phyloP scores from a whole-genome alignment of 2,888 invertebrate species.

The Cephus pulcher region DNA sequence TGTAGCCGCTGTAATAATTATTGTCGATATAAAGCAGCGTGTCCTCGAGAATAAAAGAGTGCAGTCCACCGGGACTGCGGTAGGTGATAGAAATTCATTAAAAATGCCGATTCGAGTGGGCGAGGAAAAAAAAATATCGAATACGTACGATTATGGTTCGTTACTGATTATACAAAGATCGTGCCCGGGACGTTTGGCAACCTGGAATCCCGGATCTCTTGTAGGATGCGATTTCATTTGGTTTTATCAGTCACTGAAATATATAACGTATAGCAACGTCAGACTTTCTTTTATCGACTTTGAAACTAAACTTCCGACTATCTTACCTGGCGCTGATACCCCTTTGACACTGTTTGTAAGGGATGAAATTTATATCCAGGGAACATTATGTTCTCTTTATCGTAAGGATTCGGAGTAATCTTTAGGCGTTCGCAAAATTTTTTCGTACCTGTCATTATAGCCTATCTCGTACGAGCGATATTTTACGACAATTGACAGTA shows the following conservation, averaged over 20 bases:
- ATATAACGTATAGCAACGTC: not conserved
- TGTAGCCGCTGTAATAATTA: not conserved
- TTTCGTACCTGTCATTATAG: not conserved
- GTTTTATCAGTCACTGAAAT: not conserved
- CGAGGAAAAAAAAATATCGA: not conserved
- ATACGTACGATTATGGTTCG: not conserved
- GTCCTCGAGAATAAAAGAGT: not conserved
- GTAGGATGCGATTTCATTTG: not conserved
- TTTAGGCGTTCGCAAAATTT: not conserved
- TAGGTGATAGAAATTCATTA: not conserved
- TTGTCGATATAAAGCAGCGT: not conserved
- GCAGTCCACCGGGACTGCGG: not conserved
- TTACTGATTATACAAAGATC: not conserved
- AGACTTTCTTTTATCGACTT: not conserved
- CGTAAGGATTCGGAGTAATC: not conserved
- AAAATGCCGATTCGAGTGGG: not conserved
- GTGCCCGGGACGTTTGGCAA: not conserved
- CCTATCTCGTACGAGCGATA: slow-evolving; percentile 15
- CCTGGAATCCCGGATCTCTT: not conserved
- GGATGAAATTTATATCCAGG: not conserved
- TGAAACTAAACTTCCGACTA: not conserved
- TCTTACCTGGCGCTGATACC: not conserved
- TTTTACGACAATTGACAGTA: slow-evolving; percentile 34
- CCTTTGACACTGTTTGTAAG: not conserved
- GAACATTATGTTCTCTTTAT: not conserved